Evolutionary conservation across 2,888 invertebrate genomes (phyloP).

Genomic region (Lysandra coridon): DNA sequence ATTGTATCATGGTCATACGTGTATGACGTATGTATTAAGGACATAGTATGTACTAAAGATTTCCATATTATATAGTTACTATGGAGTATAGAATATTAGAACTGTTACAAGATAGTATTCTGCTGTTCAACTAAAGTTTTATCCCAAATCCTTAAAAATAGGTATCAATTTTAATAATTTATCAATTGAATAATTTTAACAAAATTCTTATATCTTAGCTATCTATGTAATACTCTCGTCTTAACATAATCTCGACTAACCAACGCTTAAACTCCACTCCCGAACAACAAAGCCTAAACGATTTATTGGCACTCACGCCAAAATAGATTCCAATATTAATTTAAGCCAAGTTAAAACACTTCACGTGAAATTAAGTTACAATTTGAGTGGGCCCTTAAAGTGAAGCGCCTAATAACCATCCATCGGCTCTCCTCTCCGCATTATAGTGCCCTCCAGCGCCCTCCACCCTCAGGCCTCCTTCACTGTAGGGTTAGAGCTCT

Average conservation of each 20-base stretch:
- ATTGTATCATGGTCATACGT: too few species aligned
- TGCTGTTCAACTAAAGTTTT: too few species aligned
- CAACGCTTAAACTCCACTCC: not conserved
- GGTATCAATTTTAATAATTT: too few species aligned
- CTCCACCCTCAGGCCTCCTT: not conserved
- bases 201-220: too few species aligned
- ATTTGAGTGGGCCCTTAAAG: not conserved
- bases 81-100: too few species aligned
- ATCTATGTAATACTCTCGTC: too few species aligned
- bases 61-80: too few species aligned
- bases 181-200: too few species aligned
- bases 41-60: too few species aligned
- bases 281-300: not conserved
- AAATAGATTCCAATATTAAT: constrained; percentile 12
- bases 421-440: constrained; percentile 13
- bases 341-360: constrained; percentile 13
- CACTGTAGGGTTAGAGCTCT: not conserved
- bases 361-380: constrained; percentile 24
- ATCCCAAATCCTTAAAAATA: too few species aligned
- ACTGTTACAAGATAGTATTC: too few species aligned
- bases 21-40: too few species aligned
- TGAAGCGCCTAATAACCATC: constrained; percentile 26
- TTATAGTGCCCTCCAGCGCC: constrained; percentile 27
- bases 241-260: not conserved
- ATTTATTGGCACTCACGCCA: constrained; percentile 3